Base-by-base conservation (phyloP, 2,113 vertebrate species). In the Lagopus leucura region DNA sequence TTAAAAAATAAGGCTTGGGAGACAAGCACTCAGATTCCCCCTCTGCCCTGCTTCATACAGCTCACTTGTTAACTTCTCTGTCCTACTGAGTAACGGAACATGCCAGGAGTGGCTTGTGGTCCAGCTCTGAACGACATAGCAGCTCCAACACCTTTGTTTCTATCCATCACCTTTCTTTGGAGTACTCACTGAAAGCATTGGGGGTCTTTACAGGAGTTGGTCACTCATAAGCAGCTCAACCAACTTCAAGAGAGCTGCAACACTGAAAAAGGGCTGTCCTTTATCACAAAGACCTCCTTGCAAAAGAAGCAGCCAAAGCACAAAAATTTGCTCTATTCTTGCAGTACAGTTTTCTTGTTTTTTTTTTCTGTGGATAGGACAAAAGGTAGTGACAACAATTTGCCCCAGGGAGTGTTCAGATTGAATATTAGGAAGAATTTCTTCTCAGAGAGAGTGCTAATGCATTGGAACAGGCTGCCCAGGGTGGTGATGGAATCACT, bases 1-100 rank as follows among this genome's bases (percentile, higher is more conserved):
- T 77, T 91, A 71, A 72, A 89, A 65, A 48, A 14, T 48, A 88
- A 92, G 52, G 69, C 66, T 67, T 3, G 13, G 76, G 82, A 91
- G 43, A n/a, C 85, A 88, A 2, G 1, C 38, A 22, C 48, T 89
- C 24, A 34, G 85, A 80, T 88, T 80, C 80, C n/a, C 30, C 16
- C 10, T 67, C 0, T 48, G 45, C 76, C 58, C 71, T 87, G 67
- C 45, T 27, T 76, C 63, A 15, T 30, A 64, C 25, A 80, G 72
- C 34, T 60, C 52, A 34, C 52, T 86, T 94, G 38, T 80, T 74
- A 67, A 42, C 47, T 67, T 74, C 60, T 58, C 75, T 1, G 0
- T 76, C 42, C 52, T 34, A 16, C 60, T 77, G 52, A 80, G 38
- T 69, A 71, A 87, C 0, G 3, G 82, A 91, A 74, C 55, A 70